Conservation (phyloP, 2,888 invertebrate species). For the Mamestra brassicae region DNA sequence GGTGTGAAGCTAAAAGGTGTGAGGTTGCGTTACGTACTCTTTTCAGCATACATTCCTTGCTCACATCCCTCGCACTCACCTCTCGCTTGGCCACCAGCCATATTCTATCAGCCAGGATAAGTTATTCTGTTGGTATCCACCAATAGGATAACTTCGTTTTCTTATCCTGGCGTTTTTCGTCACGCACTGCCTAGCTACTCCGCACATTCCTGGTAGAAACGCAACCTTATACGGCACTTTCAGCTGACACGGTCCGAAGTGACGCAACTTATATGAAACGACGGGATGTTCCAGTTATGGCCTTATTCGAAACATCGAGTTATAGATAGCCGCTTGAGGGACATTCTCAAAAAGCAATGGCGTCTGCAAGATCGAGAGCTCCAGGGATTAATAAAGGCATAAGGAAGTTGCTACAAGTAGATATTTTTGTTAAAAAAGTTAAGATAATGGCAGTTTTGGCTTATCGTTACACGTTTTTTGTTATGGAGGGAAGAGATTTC, state of each 20-base stretch:
- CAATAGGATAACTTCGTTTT: no score
- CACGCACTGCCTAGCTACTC: neutral
- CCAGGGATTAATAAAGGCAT: conserved; percentile 54
- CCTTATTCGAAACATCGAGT: conserved; percentile 45
- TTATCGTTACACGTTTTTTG: conserved; percentile 41
- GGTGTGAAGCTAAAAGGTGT: neutral
- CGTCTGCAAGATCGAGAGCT: conserved; percentile 45
- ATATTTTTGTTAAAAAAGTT: conserved; percentile 35
- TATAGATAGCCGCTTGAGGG: conserved; percentile 52
- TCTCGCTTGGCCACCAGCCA: neutral
- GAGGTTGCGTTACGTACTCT: neutral
- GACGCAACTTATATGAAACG: conserved; percentile 43
- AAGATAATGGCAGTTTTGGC: conserved; percentile 25
- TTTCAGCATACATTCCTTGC: neutral
- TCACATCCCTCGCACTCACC: neutral
- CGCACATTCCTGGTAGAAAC: neutral
- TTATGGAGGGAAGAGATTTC: conserved; percentile 23
- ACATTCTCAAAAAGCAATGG: conserved; percentile 57
- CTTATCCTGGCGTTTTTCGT: neutral
- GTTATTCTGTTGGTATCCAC: no score
- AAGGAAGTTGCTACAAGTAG: conserved; percentile 38
- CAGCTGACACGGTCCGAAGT: conserved; percentile 35
- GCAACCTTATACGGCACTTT: conserved; percentile 36
- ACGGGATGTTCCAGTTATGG: conserved; percentile 38
- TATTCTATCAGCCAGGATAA: no score